Percentiles rank a stretch among this genome's conserved stretches.
Evolutionary conservation across 2,797 vertebrate species (phyloP).

Genomic region (Peromyscus nudipes): DNA sequence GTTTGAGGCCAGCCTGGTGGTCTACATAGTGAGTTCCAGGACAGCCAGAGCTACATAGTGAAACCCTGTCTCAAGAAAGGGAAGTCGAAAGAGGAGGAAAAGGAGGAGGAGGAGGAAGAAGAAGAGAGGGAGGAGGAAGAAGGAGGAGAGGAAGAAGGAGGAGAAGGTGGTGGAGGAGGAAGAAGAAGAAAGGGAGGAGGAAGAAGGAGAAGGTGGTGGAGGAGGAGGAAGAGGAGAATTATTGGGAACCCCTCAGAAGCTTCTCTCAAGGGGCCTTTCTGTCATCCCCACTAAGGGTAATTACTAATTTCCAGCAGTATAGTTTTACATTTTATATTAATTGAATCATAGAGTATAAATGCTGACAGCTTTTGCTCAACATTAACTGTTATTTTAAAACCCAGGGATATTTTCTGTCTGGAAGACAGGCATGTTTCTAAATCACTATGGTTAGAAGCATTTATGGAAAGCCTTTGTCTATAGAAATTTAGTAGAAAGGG

Average conservation of each 20-base stretch:
- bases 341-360: neutral
- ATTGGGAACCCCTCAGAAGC: neutral
- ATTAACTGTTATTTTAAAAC: conserved; percentile 67
- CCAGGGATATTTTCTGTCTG: conserved; percentile 21
- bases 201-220: neutral
- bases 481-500: neutral
- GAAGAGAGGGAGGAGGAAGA: too few relatives aligned
- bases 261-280: neutral
- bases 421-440: conserved; percentile 54
- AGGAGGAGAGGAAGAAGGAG: too few relatives aligned
- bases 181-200: too few relatives aligned
- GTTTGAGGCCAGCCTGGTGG: neutral
- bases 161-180: too few relatives aligned
- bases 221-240: neutral
- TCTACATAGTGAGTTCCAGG: neutral
- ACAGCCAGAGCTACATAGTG: neutral
- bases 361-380: conserved; percentile 55
- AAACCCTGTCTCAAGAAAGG: neutral
- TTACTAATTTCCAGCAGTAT: conserved; percentile 20
- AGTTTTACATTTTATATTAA: conserved; percentile 39
- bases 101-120: neutral
- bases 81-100: neutral
- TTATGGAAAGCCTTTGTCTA: conserved; percentile 3
- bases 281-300: neutral
- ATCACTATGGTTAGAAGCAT: conserved; percentile 44